Evolutionary conservation across 2,888 invertebrate species (phyloP), one percentile per base, ranked within the genome.

Genomic region (Chymomyza amoena): DNA sequence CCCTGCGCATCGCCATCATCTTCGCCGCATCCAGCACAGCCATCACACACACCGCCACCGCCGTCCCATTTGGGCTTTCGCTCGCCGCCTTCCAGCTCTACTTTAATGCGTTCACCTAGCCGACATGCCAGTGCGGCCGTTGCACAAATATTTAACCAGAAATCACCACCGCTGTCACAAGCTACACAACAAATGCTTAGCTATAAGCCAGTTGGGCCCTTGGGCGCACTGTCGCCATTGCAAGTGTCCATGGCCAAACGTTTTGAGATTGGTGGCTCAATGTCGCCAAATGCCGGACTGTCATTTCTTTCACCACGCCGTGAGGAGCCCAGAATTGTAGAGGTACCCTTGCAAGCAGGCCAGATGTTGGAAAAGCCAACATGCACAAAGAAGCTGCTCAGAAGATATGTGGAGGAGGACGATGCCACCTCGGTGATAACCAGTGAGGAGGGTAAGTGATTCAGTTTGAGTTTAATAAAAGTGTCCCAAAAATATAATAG

Each of bases 361-460:
- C 80, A 86, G 9, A 87, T 89, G 74, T 81, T 89, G 1, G 92
- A 92, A 54, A 91, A 91, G 56, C 92, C 92, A 0, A 77, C 89
- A 1, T 92, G 92, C 68, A 91, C 91, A 13, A 92, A 91, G 68
- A 92, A 91, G 70, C 87, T 92, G 25, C 82, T 88, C 60, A 84
- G 92, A 5, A 90, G 90, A 36, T 92, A 90, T 79, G 92, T 92
- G 0, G 92, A 92, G 66, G 92, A 92, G 68, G 92, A 92, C 64
- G 92, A 92, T 76, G 92, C 92, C 10, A 91, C 91, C 1, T 92
- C 92, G 0, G 92, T 92, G 4, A 92, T 92, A 51, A 92, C 92
- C 1, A 92, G 92, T 59, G 92, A 92, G 76, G 92, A 92, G 75
- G 92, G 92, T 91, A 76, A 74, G 81, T 50, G 10, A 4, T 25